Evolutionary conservation across 2,888 invertebrate species (phyloP), one percentile per base, ranked within the genome.

Genomic region (Melangyna quadrimaculata): DNA sequence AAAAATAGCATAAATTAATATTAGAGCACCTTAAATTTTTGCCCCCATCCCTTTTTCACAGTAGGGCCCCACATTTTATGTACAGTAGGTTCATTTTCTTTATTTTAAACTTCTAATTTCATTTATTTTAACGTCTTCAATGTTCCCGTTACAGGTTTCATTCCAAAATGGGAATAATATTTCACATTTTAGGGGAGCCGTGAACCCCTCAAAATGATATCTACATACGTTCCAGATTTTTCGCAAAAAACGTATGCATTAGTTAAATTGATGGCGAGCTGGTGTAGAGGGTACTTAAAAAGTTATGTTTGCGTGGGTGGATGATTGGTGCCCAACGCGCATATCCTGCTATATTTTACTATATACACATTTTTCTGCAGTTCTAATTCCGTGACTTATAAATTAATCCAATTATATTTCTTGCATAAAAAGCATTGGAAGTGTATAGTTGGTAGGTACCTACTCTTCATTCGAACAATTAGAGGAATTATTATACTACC

Each of bases 321-420:
- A 63, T 63, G 45, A 65, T 65, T 65, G 29, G 12, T 51, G 4
- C 22, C 19, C 22, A 53, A 55, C 51, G 71, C 55, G 45, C n/a
- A n/a, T 45, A 43, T 24, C 29, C 29, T 10, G 12, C 29, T 61
- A 22, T 19, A 10, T 37, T 61, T 40, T 19, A 43, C 19, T 67
- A 48, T n/a, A 10, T 51, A 59, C 17, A 45, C 10, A 69, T 57
- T 72, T 57, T 72, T 80, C 53, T 84, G 71, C 75, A 84, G 67
- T 61, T 80, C 45, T 40, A 61, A 69, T 59, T 57, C 19, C 57
- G 29, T 75, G 43, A 59, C 70, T 77, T 69, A 77, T 65, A 86
- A n/a, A 86, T 77, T 75, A 84, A 86, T 86, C 80, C 86, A 81
- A 86, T 86, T 86, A 86, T 70, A 65, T 73, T n/a, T 78, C 65